These are phyloP conservation scores for Takifugu rubripes DNA, from an alignment of 2,797 vertebrate genomes.

Conservation along the genomic window DNA sequence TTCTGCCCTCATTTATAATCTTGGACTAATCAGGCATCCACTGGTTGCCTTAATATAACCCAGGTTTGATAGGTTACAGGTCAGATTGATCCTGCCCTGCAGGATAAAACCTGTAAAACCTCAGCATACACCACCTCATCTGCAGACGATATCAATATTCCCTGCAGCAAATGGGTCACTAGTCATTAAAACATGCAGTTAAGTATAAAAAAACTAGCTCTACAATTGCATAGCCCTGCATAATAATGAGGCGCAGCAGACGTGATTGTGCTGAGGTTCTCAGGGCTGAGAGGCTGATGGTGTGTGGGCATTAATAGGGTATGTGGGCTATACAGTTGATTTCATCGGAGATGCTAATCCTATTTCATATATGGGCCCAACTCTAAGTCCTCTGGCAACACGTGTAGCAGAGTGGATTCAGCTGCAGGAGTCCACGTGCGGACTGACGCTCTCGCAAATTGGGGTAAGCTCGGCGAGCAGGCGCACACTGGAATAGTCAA, in stretches of 20 bases:
- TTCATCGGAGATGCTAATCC: constrained; percentile 67
- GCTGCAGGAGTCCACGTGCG: constrained; percentile 40
- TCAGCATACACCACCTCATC: constrained; percentile 1
- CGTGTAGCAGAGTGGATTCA: constrained; percentile 43
- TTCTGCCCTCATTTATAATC: constrained; percentile 6
- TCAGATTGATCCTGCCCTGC: constrained; percentile 13
- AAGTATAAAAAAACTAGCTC: constrained; percentile 6
- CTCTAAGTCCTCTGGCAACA: constrained; percentile 43
- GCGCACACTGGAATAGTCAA: constrained; percentile 8
- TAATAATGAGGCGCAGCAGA: constrained; percentile 4
- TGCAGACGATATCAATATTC: constrained; percentile 9
- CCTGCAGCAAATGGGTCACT: background rate
- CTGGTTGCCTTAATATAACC: constrained; percentile 22
- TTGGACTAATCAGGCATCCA: background rate
- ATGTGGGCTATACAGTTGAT: constrained; percentile 60
- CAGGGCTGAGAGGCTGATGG: constrained; percentile 37
- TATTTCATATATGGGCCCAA: constrained; percentile 57
- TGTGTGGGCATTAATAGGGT: constrained; percentile 55
- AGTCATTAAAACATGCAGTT: constrained; percentile 12
- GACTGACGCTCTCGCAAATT: constrained; percentile 31
- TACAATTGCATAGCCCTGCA: constrained; percentile 10
- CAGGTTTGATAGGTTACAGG: constrained; percentile 17
- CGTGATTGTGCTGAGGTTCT: constrained; percentile 24
- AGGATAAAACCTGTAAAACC: constrained; percentile 21
- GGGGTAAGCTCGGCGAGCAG: constrained; percentile 7